Conservation (phyloP, 2,113 vertebrate genomes). For the Apteryx mantelli region DNA sequence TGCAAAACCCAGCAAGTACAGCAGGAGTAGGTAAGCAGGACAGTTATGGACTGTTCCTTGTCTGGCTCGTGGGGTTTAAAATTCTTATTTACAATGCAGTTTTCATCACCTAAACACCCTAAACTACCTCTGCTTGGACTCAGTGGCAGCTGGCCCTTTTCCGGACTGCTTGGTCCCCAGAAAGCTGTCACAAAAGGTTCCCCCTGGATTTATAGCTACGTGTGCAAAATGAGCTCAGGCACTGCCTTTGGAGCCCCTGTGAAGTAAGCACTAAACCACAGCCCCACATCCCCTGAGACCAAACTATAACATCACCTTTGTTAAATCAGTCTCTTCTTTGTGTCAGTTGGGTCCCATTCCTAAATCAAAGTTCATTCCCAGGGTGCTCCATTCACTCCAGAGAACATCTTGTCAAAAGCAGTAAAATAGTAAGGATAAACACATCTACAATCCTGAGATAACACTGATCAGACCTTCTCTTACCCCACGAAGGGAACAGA, state of each 20-base stretch:
- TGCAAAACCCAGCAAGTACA: background rate
- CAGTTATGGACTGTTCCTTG: background rate
- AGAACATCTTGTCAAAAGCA: background rate
- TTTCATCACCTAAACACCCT: background rate
- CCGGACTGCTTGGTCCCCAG: background rate
- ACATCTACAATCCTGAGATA: background rate
- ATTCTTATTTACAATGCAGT: background rate
- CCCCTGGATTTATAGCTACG: background rate
- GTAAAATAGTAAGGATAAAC: background rate
- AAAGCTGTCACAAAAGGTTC: background rate
- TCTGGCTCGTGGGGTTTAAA: background rate
- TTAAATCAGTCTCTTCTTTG: background rate
- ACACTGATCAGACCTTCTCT: background rate
- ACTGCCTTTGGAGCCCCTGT: background rate
- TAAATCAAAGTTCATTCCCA: background rate
- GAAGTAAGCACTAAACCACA: background rate
- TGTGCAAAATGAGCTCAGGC: background rate
- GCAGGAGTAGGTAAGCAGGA: background rate
- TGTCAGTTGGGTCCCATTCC: background rate
- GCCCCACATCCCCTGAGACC: rapidly evolving
- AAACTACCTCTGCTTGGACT: background rate
- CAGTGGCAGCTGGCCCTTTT: background rate
- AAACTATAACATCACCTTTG: background rate
- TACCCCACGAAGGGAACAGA: background rate
- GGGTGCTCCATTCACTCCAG: background rate